Percentiles rank a stretch among this genome's conserved stretches.
Conservation (phyloP, 1,140 invertebrate species). For the Mactra quadrangularis region DNA sequence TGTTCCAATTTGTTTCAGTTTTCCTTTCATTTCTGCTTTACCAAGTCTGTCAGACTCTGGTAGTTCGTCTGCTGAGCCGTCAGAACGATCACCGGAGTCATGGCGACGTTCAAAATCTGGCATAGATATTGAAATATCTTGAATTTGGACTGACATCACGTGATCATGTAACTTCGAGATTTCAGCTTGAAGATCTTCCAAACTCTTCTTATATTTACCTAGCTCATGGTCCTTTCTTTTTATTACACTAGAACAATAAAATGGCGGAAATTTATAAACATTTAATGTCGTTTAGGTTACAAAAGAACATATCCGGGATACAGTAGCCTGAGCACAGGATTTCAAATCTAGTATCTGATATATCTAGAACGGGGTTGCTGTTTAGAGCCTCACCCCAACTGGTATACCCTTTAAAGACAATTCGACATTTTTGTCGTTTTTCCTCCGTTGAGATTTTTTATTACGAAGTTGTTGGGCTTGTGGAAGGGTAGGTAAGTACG, state of each 20-base stretch:
- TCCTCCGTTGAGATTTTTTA: no score
- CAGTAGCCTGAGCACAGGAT: no score
- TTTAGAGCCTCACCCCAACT: no score
- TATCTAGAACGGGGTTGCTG: no score
- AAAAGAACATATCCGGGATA: no score
- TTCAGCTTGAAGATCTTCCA: slow-evolving; percentile 43
- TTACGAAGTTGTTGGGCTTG: no score
- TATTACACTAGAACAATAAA: slow-evolving; percentile 14
- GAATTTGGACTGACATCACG: slow-evolving; percentile 50
- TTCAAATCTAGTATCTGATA: no score
- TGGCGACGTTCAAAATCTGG: slow-evolving; percentile 41
- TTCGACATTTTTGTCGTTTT: no score
- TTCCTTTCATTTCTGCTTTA: slow-evolving; percentile 34
- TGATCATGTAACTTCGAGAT: slow-evolving; percentile 54
- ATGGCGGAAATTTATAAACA: no score
- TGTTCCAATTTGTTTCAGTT: slow-evolving; percentile 51
- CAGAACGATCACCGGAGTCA: slow-evolving; percentile 29
- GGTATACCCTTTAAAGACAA: no score
- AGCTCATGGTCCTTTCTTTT: slow-evolving; percentile 44
- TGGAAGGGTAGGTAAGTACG: no score
- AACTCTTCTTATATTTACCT: slow-evolving; percentile 9
- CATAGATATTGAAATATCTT: slow-evolving; percentile 56
- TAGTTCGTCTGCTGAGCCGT: slow-evolving; percentile 53
- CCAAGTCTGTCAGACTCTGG: slow-evolving; percentile 55
- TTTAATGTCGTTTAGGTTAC: no score